Evolutionary conservation across 2,113 vertebrate species (phyloP), one percentile per base, ranked within the genome.

Genomic region (Benitochromis conjunctus): DNA sequence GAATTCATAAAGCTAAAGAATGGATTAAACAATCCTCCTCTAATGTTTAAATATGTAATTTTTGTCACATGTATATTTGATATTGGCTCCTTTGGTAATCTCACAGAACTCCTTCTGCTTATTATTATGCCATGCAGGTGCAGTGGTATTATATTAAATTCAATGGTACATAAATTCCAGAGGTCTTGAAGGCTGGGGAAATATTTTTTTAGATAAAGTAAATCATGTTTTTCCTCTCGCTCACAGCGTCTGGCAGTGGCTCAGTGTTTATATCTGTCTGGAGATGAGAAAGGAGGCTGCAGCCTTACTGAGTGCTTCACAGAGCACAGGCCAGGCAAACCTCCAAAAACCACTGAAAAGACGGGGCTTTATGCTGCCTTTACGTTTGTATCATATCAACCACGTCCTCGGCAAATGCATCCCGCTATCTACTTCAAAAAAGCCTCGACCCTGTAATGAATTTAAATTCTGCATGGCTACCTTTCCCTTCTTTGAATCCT

Each of bases 231-330:
- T 80, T 34, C 8, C 46, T 81, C 62, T 76, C 11, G 24, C 79
- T 86, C 54, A 21, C 34, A 54, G 54, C 57, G 55, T 88, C 84
- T 87, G 64, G 62, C 34, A 41, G 64, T 60, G 71, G 48, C 54
- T 87, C 60, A 81, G 82, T 86, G 58, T 85, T 84, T 87, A 77
- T 86, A 86, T 91, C 85, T 31, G 56, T 89, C 58, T 85, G 36
- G 64, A 93, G 79, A 88, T 55, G n/a, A 85, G 66, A 84, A 54
- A 56, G 9, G n/a, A 58, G 55, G 69, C 74, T 60, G 62, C 51
- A 76, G 83, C 19, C 48, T 81, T 58, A 29, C 66, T 80, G 78
- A 86, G 80, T 57, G 83, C 86, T 89, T 82, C 85, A 74, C 69
- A 83, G 85, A 88, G 78, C 81, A 84, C 55, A 71, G 46, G 71